These are phyloP conservation scores for Stegodyphus dumicola DNA, from an alignment of 1,140 invertebrate species.

Conservation along the genomic window DNA sequence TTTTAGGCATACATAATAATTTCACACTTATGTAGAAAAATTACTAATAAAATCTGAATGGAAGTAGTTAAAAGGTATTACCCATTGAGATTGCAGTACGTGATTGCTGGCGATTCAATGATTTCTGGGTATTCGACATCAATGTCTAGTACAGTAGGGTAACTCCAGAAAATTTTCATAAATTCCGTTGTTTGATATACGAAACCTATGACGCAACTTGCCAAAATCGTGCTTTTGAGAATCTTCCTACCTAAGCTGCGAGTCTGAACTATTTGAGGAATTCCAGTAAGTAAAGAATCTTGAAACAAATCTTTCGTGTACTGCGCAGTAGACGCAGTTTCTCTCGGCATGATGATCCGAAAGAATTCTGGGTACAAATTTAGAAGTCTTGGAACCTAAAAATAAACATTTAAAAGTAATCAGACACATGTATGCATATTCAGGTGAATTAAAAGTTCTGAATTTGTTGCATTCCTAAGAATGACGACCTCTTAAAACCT, in stretches of 20 bases:
- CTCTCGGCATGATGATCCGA: background rate
- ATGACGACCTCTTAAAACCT: too few relatives aligned
- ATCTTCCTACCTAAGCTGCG: conserved; percentile 3
- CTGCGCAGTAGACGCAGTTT: background rate
- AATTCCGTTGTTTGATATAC: conserved; percentile 48
- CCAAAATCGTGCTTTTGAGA: conserved; percentile 31
- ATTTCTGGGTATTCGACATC: conserved; percentile 38
- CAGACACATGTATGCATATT: too few relatives aligned
- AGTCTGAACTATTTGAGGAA: conserved; percentile 32
- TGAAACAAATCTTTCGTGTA: conserved; percentile 27
- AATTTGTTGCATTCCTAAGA: too few relatives aligned
- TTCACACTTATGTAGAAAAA: too few relatives aligned
- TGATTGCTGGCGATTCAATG: conserved; percentile 48
- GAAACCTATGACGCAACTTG: conserved; percentile 28
- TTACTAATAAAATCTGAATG: too few relatives aligned
- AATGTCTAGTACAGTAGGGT: conserved; percentile 52
- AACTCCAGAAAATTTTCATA: conserved; percentile 46
- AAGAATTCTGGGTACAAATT: too few relatives aligned
- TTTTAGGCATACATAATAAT: too few relatives aligned
- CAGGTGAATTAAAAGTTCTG: too few relatives aligned
- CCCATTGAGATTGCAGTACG: conserved; percentile 53
- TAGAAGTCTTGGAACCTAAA: too few relatives aligned
- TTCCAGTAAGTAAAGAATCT: conserved; percentile 48
- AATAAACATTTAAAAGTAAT: too few relatives aligned
- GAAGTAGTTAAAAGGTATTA: background rate